A percentile compares a stretch with the other conserved stretches of the same genome.
These are phyloP conservation scores for Pterocles orientalis DNA, from an alignment of 2,113 vertebrate species.

Conservation along the genomic window DNA sequence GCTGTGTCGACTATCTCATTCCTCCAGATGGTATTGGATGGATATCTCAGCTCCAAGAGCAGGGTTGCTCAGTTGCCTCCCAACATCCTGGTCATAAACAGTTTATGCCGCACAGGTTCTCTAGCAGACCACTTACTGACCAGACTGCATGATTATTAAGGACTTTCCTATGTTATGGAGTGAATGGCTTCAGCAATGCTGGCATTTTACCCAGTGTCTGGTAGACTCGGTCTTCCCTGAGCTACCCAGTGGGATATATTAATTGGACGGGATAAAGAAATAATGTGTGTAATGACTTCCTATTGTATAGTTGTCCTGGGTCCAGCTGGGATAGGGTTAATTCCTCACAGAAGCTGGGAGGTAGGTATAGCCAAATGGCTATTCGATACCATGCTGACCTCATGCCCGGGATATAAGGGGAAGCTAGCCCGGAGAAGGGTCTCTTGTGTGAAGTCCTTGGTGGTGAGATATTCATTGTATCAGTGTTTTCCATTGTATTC, in stretches of 20 bases:
- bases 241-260: not conserved
- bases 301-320: too few species aligned
- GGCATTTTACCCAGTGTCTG: not conserved
- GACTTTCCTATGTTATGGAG: too few species aligned
- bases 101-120: not conserved
- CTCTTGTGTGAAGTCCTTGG: too few species aligned
- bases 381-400: too few species aligned
- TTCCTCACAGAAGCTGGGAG: too few species aligned
- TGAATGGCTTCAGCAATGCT: not conserved
- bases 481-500: too few species aligned
- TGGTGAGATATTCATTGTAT: too few species aligned
- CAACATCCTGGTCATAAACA: not conserved
- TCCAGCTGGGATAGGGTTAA: too few species aligned
- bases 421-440: too few species aligned
- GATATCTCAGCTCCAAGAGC: not conserved
- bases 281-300: not conserved
- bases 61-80: not conserved
- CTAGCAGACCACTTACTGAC: not conserved
- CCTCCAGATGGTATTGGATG: not conserved
- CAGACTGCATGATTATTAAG: not conserved
- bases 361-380: too few species aligned
- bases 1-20: accelerated
- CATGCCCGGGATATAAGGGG: too few species aligned
- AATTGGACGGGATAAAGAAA: not conserved
- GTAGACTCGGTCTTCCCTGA: not conserved